These are phyloP conservation scores for Acridotheres tristis DNA, from an alignment of 2,797 vertebrate species.

Conservation along the genomic window DNA sequence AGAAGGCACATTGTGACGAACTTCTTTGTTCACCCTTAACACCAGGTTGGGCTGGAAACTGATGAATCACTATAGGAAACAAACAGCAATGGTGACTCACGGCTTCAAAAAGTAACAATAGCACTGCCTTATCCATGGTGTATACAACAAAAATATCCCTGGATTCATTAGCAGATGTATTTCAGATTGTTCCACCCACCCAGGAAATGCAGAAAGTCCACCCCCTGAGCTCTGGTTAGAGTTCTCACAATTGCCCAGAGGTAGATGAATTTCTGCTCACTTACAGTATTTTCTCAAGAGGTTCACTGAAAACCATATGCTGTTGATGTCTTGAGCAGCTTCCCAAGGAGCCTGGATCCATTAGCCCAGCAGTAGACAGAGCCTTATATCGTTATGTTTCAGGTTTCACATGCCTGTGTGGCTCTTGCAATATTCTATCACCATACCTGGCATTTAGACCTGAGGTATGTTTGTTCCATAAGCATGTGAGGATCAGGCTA, in stretches of 20 bases:
- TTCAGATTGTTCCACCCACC: neutral
- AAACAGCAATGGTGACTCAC: slow-evolving; percentile 41
- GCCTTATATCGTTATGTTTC: neutral
- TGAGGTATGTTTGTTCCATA: neutral
- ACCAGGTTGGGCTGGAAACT: slow-evolving; percentile 40
- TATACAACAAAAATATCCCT: slow-evolving; percentile 14
- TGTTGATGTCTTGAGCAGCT: neutral
- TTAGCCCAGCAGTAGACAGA: neutral
- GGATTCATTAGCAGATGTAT: neutral
- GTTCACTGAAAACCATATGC: neutral
- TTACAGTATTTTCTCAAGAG: neutral
- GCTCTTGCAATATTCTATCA: neutral
- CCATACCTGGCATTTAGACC: neutral
- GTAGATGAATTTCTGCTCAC: neutral
- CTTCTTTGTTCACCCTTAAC: slow-evolving; percentile 39
- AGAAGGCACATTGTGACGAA: slow-evolving; percentile 25
- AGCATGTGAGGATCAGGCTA: rapidly evolving
- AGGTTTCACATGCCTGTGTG: neutral
- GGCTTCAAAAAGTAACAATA: slow-evolving; percentile 31
- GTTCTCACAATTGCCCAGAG: neutral
- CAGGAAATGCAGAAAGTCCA: neutral
- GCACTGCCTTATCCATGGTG: neutral
- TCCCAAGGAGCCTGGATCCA: neutral
- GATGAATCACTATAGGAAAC: slow-evolving; percentile 58
- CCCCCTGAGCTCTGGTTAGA: neutral